These are phyloP conservation scores for Tetragonula carbonaria DNA, from an alignment of 2,888 invertebrate species.

Conservation along the genomic window DNA sequence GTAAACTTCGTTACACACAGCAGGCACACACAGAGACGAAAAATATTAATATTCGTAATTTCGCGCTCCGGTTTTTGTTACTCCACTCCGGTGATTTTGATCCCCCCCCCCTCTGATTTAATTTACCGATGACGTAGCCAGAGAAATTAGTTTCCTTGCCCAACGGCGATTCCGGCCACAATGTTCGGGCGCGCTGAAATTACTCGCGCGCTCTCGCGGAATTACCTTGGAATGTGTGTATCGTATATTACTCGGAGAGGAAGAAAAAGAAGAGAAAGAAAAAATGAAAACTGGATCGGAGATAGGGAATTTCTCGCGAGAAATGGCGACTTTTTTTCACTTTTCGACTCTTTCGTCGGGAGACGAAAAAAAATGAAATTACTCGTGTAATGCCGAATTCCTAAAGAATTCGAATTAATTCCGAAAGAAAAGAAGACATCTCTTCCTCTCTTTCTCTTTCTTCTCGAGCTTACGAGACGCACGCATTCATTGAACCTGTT, in stretches of 20 bases:
- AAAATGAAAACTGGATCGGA: no score
- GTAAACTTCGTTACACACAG: background rate
- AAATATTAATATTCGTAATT: background rate
- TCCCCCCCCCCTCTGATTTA: background rate
- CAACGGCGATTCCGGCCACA: background rate
- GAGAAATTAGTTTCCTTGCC: background rate
- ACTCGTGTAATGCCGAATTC: no score
- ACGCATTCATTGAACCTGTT: background rate
- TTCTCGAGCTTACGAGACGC: background rate
- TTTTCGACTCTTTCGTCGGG: no score
- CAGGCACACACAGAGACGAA: background rate
- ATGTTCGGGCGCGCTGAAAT: background rate
- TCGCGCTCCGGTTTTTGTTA: background rate
- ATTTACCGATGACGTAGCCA: background rate
- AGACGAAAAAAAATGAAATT: no score
- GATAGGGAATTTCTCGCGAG: no score
- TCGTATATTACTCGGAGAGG: background rate
- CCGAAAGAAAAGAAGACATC: no score
- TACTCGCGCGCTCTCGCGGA: no score
- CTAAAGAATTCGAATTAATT: no score
- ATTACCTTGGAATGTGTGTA: background rate
- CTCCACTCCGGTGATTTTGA: background rate
- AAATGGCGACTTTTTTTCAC: no score
- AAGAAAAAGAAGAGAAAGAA: no score
- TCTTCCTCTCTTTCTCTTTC: no score